Conservation (phyloP, 2,113 vertebrate species). For the Sceloporus tristichus region DNA sequence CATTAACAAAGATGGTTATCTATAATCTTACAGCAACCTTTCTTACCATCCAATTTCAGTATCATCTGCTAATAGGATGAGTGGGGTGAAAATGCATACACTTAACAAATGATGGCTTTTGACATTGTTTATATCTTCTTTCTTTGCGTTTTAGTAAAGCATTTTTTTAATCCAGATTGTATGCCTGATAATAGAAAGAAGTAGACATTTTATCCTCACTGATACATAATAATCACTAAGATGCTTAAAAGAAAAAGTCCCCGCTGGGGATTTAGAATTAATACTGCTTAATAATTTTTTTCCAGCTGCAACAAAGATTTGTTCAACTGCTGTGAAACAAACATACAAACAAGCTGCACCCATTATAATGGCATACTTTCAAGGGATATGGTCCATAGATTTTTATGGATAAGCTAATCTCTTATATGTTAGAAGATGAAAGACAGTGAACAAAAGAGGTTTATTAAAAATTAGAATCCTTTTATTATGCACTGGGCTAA, state of each 20-base stretch:
- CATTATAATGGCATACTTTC: not conserved
- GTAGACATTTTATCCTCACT: too few species aligned
- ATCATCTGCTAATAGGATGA: not conserved
- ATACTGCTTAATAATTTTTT: not conserved
- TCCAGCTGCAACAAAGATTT: not conserved
- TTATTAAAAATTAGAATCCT: not conserved
- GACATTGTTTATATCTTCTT: too few species aligned
- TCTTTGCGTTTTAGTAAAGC: not conserved
- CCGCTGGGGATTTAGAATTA: not conserved
- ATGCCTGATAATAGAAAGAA: not conserved
- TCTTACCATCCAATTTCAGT: not conserved
- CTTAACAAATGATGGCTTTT: not conserved
- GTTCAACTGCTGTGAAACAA: not conserved
- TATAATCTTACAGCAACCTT: not conserved
- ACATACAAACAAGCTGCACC: not conserved
- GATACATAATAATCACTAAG: not conserved
- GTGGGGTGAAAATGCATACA: not conserved
- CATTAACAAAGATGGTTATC: not conserved
- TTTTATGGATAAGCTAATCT: conserved; percentile 5
- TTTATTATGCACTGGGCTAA: not conserved
- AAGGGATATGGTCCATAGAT: not conserved
- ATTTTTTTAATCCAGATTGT: not conserved
- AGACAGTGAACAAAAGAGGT: not conserved
- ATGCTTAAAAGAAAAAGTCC: not conserved
- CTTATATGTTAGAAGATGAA: not conserved